Conservation (phyloP, 2,888 invertebrate species). For the Eupithecia inturbata region DNA sequence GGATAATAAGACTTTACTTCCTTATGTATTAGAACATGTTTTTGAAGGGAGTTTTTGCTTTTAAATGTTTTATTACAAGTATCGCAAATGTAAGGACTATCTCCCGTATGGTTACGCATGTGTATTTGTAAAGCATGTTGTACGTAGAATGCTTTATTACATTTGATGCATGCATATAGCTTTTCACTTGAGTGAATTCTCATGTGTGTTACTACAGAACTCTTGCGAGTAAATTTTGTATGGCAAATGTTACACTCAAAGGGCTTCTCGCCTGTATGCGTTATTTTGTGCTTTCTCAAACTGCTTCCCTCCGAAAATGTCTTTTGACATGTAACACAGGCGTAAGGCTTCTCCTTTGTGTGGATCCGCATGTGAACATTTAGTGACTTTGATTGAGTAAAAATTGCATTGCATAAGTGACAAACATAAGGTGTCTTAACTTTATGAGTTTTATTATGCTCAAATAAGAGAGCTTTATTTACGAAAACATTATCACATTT, state of each 20-base stretch:
- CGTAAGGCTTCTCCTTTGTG: neutral
- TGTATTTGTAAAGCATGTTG: neutral
- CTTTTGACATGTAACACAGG: neutral
- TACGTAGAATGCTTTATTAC: neutral
- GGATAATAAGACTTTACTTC: neutral
- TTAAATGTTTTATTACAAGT: conserved; percentile 23
- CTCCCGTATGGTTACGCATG: neutral
- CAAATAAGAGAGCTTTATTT: neutral
- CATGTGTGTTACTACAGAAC: conserved; percentile 6
- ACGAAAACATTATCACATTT: neutral
- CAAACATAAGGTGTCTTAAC: neutral
- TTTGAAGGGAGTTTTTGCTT: conserved; percentile 1
- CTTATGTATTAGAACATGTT: conserved; percentile 1
- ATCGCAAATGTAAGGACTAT: conserved; percentile 1
- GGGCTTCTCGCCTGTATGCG: neutral
- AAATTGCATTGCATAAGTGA: neutral
- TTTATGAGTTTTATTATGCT: conserved; percentile 3
- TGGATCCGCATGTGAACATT: conserved; percentile 3
- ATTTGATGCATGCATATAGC: neutral
- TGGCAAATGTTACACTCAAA: conserved; percentile 8
- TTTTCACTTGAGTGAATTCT: neutral
- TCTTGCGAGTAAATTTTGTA: neutral
- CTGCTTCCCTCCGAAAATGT: conserved; percentile 7
- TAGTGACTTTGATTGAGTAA: conserved; percentile 4
- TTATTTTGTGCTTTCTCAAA: conserved; percentile 11